Conservation (phyloP, 1,140 invertebrate genomes). For the Vanessa tameamea region DNA sequence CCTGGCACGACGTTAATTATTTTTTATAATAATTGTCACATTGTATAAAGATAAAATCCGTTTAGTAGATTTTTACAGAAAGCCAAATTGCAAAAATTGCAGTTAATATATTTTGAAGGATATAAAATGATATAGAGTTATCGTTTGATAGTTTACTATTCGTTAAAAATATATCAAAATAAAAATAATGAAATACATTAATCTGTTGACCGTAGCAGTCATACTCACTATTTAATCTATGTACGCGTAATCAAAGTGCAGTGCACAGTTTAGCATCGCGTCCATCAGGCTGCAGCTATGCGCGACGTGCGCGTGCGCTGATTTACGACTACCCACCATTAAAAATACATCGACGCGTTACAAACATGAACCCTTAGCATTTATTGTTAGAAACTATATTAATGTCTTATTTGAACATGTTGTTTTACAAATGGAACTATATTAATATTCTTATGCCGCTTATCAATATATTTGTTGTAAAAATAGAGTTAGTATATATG, state of each 20-base stretch:
- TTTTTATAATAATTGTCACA: too few relatives aligned
- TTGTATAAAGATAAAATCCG: too few relatives aligned
- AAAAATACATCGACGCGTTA: conserved; percentile 22
- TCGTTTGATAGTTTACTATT: too few relatives aligned
- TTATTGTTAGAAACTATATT: neutral
- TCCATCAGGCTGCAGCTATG: conserved; percentile 26
- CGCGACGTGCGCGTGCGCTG: conserved; percentile 14
- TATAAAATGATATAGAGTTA: too few relatives aligned
- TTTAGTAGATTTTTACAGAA: too few relatives aligned
- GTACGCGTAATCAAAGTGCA: conserved; percentile 25
- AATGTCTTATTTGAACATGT: neutral
- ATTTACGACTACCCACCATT: conserved; percentile 22
- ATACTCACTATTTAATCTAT: conserved; percentile 1
- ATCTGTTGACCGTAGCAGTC: neutral
- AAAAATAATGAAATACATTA: neutral
- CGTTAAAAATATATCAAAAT: neutral
- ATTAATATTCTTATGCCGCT: too few relatives aligned
- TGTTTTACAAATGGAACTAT: too few relatives aligned
- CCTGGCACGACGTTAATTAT: too few relatives aligned
- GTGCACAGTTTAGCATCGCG: conserved; percentile 24
- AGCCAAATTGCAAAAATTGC: too few relatives aligned
- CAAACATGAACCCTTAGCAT: neutral
- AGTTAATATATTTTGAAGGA: too few relatives aligned
- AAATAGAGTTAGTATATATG: too few relatives aligned
- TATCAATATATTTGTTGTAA: too few relatives aligned